Percentiles rank a stretch among this genome's conserved stretches.
Evolutionary conservation across 2,113 vertebrate species (phyloP).

Genomic region (Tupaia chinensis): DNA sequence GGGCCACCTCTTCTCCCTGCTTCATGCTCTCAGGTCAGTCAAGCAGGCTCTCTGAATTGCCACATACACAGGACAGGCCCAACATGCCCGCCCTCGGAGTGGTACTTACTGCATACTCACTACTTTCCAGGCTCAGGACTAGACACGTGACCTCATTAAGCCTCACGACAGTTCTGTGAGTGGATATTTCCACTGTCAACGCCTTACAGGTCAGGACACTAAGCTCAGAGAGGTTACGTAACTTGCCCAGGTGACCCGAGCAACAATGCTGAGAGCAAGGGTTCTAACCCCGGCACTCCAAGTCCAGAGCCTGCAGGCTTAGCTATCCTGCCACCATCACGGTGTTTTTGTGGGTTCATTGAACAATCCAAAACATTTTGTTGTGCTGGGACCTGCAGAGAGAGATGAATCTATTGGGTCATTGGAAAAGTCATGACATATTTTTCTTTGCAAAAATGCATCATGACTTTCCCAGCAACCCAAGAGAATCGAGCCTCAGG

Average conservation of each 20-base stretch:
- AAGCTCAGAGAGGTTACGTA: neutral
- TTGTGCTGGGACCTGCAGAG: neutral
- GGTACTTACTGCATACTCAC: neutral
- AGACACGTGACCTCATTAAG: neutral
- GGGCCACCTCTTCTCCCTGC: neutral
- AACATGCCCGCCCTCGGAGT: neutral
- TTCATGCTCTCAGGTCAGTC: neutral
- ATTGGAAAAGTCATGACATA: too few species aligned
- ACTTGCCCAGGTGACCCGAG: neutral
- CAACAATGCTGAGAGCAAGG: neutral
- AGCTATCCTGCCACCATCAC: fast-evolving
- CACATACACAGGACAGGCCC: neutral
- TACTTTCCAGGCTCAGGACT: neutral
- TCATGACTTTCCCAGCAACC: too few species aligned
- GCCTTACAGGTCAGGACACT: neutral
- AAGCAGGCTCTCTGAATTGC: neutral
- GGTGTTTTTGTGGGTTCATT: neutral
- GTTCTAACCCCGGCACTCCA: neutral
- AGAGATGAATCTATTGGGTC: neutral
- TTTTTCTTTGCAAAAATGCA: too few species aligned
- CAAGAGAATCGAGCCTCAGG: neutral
- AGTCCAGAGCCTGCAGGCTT: neutral
- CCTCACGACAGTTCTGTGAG: neutral
- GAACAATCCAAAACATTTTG: neutral
- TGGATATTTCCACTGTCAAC: neutral